Conservation (phyloP, 2,113 vertebrate genomes). For the Protobothrops mucrosquamatus region DNA sequence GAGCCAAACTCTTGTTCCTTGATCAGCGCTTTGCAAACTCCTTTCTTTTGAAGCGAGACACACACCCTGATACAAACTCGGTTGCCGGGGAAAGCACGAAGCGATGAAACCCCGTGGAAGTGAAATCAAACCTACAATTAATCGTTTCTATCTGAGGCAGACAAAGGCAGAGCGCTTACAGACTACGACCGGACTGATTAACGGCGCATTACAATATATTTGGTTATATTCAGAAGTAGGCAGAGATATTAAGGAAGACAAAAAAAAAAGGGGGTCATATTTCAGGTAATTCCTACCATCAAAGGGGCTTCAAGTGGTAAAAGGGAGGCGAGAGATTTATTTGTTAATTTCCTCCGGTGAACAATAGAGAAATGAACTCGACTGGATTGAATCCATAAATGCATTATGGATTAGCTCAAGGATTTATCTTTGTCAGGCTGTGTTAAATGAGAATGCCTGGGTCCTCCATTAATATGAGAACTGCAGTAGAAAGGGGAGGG, state of each 20-base stretch:
- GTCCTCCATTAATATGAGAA: conserved; percentile 45
- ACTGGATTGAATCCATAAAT: conserved; percentile 57
- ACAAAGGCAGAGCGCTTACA: background rate
- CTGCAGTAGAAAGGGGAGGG: conserved; percentile 2
- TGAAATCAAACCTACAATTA: background rate
- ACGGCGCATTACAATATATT: background rate
- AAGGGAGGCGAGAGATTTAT: conserved; percentile 49
- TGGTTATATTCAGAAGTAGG: background rate
- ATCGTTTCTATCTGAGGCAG: background rate
- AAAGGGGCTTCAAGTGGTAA: conserved; percentile 44
- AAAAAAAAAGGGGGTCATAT: conserved; percentile 26
- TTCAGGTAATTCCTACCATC: conserved; percentile 48
- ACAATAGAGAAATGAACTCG: conserved; percentile 52
- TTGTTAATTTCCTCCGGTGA: conserved; percentile 35
- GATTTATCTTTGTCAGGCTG: conserved; percentile 53
- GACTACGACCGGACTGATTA: background rate
- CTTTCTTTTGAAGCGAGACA: background rate
- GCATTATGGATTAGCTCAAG: conserved; percentile 55
- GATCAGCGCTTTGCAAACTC: no score
- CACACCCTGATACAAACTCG: no score
- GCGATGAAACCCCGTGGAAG: background rate
- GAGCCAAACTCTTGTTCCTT: background rate
- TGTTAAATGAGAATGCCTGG: conserved; percentile 50
- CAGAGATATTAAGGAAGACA: conserved; percentile 59
- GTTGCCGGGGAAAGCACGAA: background rate